Conservation (phyloP, 2,797 vertebrate genomes). For the Kryptopterus vitreolus region DNA sequence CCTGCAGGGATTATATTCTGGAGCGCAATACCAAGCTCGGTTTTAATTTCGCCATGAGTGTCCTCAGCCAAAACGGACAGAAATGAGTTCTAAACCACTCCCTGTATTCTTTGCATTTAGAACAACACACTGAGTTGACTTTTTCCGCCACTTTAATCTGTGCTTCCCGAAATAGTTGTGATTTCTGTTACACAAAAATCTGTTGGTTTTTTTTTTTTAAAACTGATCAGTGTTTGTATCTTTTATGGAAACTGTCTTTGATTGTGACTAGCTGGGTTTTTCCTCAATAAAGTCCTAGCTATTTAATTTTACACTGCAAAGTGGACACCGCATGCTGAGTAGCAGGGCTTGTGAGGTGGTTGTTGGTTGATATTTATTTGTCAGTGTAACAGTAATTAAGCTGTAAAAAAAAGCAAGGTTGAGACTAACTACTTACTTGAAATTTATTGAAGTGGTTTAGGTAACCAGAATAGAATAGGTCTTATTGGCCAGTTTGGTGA, state of each 20-base stretch:
- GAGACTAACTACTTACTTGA: conserved; percentile 13
- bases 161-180: conserved; percentile 24
- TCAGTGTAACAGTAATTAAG: conserved; percentile 5
- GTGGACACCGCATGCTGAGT: conserved; percentile 31
- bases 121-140: not conserved
- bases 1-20: conserved; percentile 3
- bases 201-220: no score
- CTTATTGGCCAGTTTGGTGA: conserved; percentile 3
- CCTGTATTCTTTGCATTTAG: conserved; percentile 2
- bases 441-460: conserved; percentile 3
- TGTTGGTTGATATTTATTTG: conserved; percentile 30
- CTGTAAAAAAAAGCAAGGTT: not conserved
- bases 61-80: not conserved
- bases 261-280: conserved; percentile 1
- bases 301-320: conserved; percentile 19
- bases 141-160: conserved; percentile 8
- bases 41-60: not conserved
- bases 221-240: not conserved
- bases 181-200: not conserved
- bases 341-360: conserved; percentile 21
- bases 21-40: not conserved
- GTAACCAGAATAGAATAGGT: not conserved
- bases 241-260: not conserved
- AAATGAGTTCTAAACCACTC: not conserved
- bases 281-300: not conserved